These are phyloP conservation scores for Chorisops tibialis DNA, from an alignment of 2,888 invertebrate genomes.

Conservation along the genomic window DNA sequence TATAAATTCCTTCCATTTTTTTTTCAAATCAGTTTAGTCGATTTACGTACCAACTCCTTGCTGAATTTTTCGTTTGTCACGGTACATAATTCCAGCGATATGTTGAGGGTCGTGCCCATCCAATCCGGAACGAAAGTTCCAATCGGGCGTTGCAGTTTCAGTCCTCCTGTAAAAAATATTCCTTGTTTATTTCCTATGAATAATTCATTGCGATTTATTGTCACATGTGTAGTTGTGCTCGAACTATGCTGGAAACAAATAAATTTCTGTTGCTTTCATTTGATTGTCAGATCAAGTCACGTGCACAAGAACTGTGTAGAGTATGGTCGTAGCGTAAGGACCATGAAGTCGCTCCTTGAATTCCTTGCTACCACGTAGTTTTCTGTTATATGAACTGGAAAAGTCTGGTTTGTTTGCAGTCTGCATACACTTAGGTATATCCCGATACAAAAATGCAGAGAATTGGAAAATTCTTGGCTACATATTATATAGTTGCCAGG, in stretches of 20 bases:
- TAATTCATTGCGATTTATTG: conserved; percentile 29
- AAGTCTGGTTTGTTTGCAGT: too few relatives aligned
- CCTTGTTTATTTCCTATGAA: conserved; percentile 27
- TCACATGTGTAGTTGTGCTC: conserved; percentile 29
- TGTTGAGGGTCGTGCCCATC: background rate
- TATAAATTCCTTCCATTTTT: too few relatives aligned
- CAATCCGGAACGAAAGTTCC: conserved; percentile 13
- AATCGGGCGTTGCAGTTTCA: conserved; percentile 17
- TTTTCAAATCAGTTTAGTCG: too few relatives aligned
- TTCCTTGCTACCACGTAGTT: too few relatives aligned
- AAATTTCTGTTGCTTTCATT: conserved; percentile 22
- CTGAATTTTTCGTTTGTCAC: too few relatives aligned
- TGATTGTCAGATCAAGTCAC: conserved; percentile 26
- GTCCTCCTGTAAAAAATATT: conserved; percentile 18
- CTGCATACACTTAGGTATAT: too few relatives aligned
- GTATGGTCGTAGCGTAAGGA: background rate
- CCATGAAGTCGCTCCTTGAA: too few relatives aligned
- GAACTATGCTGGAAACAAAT: conserved; percentile 19
- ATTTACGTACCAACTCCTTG: too few relatives aligned
- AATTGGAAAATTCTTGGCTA: too few relatives aligned
- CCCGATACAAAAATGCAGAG: too few relatives aligned
- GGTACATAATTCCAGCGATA: background rate
- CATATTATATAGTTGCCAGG: background rate
- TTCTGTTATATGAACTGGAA: too few relatives aligned
- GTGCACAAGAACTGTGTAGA: background rate